Base-by-base conservation (phyloP, 1,140 invertebrate genomes). In the Cydia splendana region DNA sequence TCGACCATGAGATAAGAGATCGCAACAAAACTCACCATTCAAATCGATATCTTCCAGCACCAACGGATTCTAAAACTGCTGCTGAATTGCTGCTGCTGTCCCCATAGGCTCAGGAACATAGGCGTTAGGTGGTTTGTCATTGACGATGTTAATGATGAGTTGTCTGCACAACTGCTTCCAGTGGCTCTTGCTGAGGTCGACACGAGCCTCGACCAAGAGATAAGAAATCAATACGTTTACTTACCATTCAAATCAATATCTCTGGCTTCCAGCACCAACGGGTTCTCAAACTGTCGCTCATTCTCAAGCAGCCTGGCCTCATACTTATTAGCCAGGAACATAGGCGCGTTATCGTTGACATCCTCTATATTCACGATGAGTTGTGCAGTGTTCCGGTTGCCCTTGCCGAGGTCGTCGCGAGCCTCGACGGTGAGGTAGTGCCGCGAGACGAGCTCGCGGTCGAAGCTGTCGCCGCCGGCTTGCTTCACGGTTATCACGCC, bases 401-500 rank as follows among this genome's bases (percentile, higher is more conserved):
- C 98, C 81, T 95, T 95, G 3, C 98, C 97, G 65, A 96, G 91
- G 91, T 97, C 96, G 88, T 99, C 98, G 81, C 97, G 94, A 0
- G 98, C 98, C 90, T 99, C 98, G 0, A 98, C 96, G 0, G 97
- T 99, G 4, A 99, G 93, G 92, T 97, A 98, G 93, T 98, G 98
- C 7, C 96, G 95, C 0, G 97, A 95, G 10, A 97, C 95, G 34
- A 97, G 94, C 91, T 99, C 98, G 38, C 98, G 94, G 91, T 99
- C 98, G 84, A 99, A 98, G 76, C 94, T 95, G 2, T 95, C 91
- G 12, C 95, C 95, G 0, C 96, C 96, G 0, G 96, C 94, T 78
- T 95, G 93, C 85, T 96, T 97, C 1, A 98, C 97, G 1, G 96
- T 97, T 76, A 99, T 96, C 5, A 96, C 94, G 0, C 98, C 98